Conservation (phyloP, 2,797 vertebrate genomes). For the Perodicticus potto region DNA sequence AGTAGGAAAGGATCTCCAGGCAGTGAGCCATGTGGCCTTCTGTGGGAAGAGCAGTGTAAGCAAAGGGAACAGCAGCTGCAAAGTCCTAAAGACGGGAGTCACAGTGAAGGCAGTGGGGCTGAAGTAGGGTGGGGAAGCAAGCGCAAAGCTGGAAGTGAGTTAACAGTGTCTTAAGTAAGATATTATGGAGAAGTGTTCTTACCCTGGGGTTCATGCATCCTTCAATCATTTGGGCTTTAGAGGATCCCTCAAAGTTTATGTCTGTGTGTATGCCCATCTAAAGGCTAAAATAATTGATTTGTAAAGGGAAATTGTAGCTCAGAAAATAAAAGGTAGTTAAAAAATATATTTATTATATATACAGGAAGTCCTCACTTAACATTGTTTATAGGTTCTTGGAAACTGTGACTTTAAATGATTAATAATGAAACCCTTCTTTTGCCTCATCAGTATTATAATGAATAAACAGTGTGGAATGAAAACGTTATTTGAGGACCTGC, state of each 20-base stretch:
- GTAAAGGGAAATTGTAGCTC: background rate
- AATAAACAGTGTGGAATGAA: background rate
- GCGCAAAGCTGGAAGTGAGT: background rate
- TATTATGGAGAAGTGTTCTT: background rate
- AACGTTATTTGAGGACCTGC: background rate
- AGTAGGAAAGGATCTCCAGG: background rate
- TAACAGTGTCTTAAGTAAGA: background rate
- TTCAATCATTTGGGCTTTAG: background rate
- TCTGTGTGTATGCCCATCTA: background rate
- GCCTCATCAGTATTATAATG: background rate
- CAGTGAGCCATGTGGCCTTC: background rate
- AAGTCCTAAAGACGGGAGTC: background rate
- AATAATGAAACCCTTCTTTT: background rate
- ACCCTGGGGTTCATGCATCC: background rate
- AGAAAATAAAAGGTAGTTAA: background rate
- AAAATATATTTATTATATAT: background rate
- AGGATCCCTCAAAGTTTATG: background rate
- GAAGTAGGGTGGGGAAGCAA: background rate
- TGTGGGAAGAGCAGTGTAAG: background rate
- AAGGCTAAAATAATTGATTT: background rate
- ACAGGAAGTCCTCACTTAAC: background rate
- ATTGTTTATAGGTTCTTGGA: background rate
- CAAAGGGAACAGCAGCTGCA: background rate
- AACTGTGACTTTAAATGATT: background rate
- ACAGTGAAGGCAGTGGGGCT: background rate